Percentiles rank a stretch among this genome's conserved stretches.
These are phyloP conservation scores for Apodemus agrarius DNA, from an alignment of 2,797 vertebrate species.

Conservation along the genomic window DNA sequence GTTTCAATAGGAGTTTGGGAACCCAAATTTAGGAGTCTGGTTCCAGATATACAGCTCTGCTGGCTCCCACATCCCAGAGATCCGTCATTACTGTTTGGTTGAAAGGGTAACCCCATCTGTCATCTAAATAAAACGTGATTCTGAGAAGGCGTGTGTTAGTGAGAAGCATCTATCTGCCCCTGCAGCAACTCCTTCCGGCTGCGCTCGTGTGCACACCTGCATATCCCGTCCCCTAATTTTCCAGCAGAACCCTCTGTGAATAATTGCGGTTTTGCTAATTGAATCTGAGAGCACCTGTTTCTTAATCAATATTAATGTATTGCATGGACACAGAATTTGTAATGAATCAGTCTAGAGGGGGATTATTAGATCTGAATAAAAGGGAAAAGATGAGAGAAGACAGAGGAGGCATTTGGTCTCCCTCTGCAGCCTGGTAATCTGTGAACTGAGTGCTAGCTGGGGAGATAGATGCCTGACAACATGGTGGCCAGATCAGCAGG, in stretches of 20 bases:
- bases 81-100: background rate
- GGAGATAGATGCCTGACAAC: background rate
- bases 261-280: slow-evolving; percentile 81
- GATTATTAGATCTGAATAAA: slow-evolving; percentile 29
- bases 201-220: slow-evolving; percentile 70
- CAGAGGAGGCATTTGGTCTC: background rate
- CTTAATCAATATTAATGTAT: slow-evolving; percentile 82
- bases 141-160: background rate
- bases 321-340: slow-evolving; percentile 62
- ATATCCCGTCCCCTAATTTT: slow-evolving; percentile 65
- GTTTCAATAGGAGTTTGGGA: background rate
- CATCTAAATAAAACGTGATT: slow-evolving; percentile 14
- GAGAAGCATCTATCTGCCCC: slow-evolving; percentile 42
- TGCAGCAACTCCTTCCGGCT: background rate
- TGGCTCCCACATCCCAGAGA: background rate
- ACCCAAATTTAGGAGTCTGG: background rate
- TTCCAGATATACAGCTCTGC: background rate
- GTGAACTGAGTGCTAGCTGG: background rate
- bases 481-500: background rate
- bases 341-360: slow-evolving; percentile 66
- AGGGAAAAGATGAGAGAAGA: background rate
- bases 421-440: background rate
- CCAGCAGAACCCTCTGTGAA: slow-evolving; percentile 63
- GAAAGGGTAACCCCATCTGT: slow-evolving; percentile 41
- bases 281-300: slow-evolving; percentile 79